Evolutionary conservation across 2,888 invertebrate genomes (phyloP).

Genomic region (Anoplius nigerrimus): DNA sequence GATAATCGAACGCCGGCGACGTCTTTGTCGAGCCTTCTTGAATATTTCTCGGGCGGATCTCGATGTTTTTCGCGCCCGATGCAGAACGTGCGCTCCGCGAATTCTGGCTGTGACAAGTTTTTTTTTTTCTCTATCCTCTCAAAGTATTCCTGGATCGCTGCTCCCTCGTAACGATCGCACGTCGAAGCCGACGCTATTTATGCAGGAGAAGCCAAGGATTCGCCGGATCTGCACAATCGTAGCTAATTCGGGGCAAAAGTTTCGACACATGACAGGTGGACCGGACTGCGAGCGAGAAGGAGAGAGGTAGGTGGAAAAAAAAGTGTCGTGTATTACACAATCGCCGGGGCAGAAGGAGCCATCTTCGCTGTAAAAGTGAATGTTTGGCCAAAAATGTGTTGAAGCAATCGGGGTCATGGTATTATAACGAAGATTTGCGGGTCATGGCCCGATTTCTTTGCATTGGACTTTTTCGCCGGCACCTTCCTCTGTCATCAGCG

Average conservation of each 20-base stretch:
- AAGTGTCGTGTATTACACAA: slow-evolving; percentile 37
- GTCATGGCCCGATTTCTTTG: no score
- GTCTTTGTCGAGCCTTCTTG: background rate
- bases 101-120: background rate
- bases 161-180: background rate
- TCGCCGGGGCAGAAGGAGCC: slow-evolving; percentile 32
- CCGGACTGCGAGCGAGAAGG: slow-evolving; percentile 5
- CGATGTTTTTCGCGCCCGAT: no score
- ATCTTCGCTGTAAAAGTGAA: slow-evolving; percentile 57
- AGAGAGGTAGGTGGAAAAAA: slow-evolving; percentile 18
- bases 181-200: slow-evolving; percentile 34
- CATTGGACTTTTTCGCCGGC: no score
- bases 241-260: slow-evolving; percentile 50
- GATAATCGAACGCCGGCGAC: background rate
- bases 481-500: no score
- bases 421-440: background rate
- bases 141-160: no score
- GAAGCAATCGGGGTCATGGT: slow-evolving; percentile 26
- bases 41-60: no score
- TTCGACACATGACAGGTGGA: slow-evolving; percentile 44
- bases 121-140: background rate
- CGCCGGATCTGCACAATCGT: slow-evolving; percentile 40
- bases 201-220: slow-evolving; percentile 10
- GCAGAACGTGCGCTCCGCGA: no score
- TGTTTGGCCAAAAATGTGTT: slow-evolving; percentile 55